Percentiles rank a stretch among this genome's conserved stretches.
phyloP scores from a whole-genome alignment of 2,113 vertebrate genomes.

The Neotragus pygmaeus region DNA sequence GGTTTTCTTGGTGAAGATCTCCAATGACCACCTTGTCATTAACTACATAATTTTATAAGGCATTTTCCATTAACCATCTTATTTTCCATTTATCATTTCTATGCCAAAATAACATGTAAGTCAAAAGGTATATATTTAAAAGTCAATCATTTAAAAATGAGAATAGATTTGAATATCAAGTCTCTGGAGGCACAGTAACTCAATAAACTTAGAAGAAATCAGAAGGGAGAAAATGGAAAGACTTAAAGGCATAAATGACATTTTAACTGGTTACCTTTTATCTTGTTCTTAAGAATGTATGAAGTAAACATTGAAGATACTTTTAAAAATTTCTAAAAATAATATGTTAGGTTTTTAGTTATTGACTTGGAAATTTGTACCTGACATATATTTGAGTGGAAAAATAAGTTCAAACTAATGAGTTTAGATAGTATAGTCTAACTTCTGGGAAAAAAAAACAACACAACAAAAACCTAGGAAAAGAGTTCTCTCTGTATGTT shows the following conservation, averaged over 20 bases:
- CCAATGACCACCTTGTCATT: not conserved
- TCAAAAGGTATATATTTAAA: conserved; percentile 11
- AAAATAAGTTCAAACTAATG: not conserved
- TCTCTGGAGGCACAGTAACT: not conserved
- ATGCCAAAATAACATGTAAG: not conserved
- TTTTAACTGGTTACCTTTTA: not conserved
- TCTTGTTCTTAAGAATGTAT: not conserved
- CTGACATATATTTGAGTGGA: not conserved
- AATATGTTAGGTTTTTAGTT: not conserved
- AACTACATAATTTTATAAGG: not conserved
- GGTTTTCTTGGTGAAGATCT: not conserved
- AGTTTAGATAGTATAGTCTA: not conserved
- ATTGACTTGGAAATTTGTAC: not conserved
- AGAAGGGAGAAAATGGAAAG: not conserved
- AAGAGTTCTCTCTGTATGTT: not conserved
- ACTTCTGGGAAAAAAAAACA: not conserved
- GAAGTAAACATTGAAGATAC: not conserved
- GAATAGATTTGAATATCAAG: not conserved
- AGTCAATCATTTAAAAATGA: not conserved
- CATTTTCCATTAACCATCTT: not conserved
- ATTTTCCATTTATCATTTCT: not conserved
- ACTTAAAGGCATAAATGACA: not conserved
- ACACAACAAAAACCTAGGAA: not conserved
- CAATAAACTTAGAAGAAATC: not conserved
- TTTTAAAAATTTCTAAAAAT: conserved; percentile 5